Evolutionary conservation across 2,797 vertebrate species (phyloP).

Genomic region (Alectoris magna): DNA sequence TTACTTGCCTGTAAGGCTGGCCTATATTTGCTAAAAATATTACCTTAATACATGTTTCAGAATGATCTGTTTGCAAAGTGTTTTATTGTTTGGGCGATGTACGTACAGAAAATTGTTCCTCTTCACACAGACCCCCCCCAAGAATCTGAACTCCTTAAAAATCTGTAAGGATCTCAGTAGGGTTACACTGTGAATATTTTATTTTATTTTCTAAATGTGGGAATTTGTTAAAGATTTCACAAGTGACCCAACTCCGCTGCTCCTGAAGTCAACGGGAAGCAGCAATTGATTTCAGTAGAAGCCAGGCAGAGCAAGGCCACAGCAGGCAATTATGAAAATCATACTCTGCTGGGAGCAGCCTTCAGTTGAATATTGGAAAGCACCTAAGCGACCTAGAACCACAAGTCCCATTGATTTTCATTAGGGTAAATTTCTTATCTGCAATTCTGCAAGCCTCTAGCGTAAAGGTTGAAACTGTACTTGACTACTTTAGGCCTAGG

Average conservation of each 20-base stretch:
- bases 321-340: background rate
- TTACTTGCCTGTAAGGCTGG: background rate
- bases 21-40: background rate
- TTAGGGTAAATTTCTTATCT: background rate
- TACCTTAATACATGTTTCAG: background rate
- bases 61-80: background rate
- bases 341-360: background rate
- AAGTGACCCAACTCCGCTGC: background rate
- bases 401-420: background rate
- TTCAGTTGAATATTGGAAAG: background rate
- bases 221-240: background rate
- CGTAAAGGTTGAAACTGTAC: background rate
- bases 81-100: background rate
- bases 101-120: background rate
- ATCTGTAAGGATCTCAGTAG: background rate
- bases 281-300: background rate
- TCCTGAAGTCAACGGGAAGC: background rate
- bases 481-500: background rate
- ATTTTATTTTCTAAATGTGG: background rate
- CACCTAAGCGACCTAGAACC: rapidly evolving
- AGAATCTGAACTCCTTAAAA: background rate
- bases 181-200: background rate
- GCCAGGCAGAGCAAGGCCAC: background rate
- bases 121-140: background rate
- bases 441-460: rapidly evolving